Conservation (phyloP, 1,140 invertebrate genomes). For the Drosophila seguyi region DNA sequence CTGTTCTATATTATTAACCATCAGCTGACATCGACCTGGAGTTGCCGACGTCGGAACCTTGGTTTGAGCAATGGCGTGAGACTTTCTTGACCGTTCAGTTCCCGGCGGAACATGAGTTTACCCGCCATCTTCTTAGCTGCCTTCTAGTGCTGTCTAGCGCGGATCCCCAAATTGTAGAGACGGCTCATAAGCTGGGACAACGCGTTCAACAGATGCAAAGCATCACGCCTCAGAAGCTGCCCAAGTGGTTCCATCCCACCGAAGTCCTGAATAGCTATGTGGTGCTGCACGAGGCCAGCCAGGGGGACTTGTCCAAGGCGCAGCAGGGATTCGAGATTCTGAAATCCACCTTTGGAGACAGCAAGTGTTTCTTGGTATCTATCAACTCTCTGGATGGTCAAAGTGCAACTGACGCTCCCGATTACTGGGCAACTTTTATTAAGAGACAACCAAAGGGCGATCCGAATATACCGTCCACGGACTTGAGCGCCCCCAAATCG, state of each 20-base stretch:
- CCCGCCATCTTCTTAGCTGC: conserved; percentile 96
- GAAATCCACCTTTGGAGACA: conserved; percentile 93
- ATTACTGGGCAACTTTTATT: conserved; percentile 94
- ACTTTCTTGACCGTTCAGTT: conserved; percentile 95
- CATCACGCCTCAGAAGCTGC: conserved; percentile 90
- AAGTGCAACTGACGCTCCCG: conserved; percentile 88
- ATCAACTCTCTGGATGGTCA: conserved; percentile 91
- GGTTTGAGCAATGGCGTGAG: conserved; percentile 98
- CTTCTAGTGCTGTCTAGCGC: conserved; percentile 93
- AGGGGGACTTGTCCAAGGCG: conserved; percentile 85
- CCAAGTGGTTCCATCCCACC: conserved; percentile 96
- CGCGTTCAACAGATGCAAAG: conserved; percentile 92
- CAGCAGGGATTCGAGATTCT: conserved; percentile 93
- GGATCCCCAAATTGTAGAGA: conserved; percentile 92
- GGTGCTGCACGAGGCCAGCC: conserved; percentile 92
- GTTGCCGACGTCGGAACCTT: conserved; percentile 92
- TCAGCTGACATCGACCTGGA: conserved; percentile 86
- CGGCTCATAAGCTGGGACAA: conserved; percentile 91
- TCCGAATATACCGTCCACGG: conserved; percentile 86
- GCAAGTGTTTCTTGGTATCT: conserved; percentile 94
- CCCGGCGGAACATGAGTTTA: conserved; percentile 97
- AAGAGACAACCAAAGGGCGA: conserved; percentile 87
- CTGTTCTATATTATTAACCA: conserved; percentile 4
- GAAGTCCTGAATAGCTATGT: conserved; percentile 95
- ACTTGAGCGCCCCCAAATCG: conserved; percentile 88